These are phyloP conservation scores for Psilanteris sp. DNA, from an alignment of 1,140 invertebrate genomes.

Conservation along the genomic window DNA sequence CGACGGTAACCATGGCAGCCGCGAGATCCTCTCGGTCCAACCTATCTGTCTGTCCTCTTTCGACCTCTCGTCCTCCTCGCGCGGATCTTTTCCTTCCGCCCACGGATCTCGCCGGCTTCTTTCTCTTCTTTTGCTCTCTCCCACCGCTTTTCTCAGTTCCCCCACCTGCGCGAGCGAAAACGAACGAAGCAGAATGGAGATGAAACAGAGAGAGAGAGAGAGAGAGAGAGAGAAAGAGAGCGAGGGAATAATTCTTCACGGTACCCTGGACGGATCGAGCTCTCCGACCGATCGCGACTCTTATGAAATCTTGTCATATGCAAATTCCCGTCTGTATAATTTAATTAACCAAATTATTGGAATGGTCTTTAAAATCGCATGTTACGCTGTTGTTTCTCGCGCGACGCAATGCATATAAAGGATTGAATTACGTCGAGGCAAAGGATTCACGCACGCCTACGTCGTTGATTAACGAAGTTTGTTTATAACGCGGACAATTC, in stretches of 20 bases:
- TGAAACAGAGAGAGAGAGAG: too few species aligned
- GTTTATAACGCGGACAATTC: too few species aligned
- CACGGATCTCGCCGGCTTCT: constrained; percentile 65
- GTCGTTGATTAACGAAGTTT: too few species aligned
- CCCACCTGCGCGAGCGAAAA: constrained; percentile 46
- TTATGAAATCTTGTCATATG: constrained; percentile 41
- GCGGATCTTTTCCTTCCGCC: constrained; percentile 76
- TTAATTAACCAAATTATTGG: constrained; percentile 3
- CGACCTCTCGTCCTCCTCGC: constrained; percentile 71
- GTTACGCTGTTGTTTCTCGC: too few species aligned
- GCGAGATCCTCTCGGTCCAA: constrained; percentile 74
- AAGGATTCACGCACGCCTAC: too few species aligned
- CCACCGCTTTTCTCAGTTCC: constrained; percentile 43
- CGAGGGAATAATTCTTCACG: constrained; percentile 61
- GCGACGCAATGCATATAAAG: too few species aligned
- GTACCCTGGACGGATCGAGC: constrained; percentile 61
- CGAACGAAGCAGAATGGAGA: constrained; percentile 56
- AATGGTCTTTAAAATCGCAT: too few species aligned
- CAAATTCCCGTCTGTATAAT: constrained; percentile 9
- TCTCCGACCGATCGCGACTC: constrained; percentile 40
- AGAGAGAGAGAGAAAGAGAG: constrained; percentile 60
- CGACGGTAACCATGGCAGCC: constrained; percentile 81
- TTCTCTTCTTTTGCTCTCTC: constrained; percentile 57
- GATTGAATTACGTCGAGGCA: too few species aligned
- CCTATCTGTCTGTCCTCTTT: constrained; percentile 77